Conservation (phyloP, 2,888 invertebrate species). For the Athalia circularis region DNA sequence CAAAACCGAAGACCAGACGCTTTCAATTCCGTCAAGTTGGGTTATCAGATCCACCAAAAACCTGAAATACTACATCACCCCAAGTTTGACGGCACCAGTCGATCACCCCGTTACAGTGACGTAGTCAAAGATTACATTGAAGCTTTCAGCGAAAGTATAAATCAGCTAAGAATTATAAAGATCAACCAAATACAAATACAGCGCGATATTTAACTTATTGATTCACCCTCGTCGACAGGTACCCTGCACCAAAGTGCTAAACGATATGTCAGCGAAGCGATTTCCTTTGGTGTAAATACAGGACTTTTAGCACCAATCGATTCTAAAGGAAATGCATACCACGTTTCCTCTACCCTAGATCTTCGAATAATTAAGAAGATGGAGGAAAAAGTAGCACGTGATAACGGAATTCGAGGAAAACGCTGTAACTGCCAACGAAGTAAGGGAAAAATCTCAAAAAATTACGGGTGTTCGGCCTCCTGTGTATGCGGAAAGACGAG, state of each 20-base stretch:
- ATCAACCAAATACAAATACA: background rate
- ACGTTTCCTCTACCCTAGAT: conserved; percentile 4
- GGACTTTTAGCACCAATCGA: conserved; percentile 6
- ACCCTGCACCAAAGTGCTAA: background rate
- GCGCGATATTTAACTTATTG: background rate
- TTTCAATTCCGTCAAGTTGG: background rate
- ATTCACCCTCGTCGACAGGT: conserved; percentile 9
- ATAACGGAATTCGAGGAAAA: background rate
- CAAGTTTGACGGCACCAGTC: background rate
- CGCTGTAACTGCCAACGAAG: background rate
- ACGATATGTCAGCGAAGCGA: conserved; percentile 2
- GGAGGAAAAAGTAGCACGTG: background rate
- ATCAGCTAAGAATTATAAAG: background rate
- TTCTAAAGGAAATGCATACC: background rate
- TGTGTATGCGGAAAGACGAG: no score
- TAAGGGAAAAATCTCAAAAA: background rate
- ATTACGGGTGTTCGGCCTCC: no score
- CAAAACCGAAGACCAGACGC: conserved; percentile 18
- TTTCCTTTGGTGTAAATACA: conserved; percentile 18
- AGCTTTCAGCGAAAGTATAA: conserved; percentile 19
- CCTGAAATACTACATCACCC: background rate
- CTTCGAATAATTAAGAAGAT: background rate
- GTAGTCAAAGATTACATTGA: conserved; percentile 19
- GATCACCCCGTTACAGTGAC: background rate
- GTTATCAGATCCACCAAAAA: conserved; percentile 4